Percentiles rank a stretch among this genome's conserved stretches.
phyloP scores from a whole-genome alignment of 2,113 vertebrate species.

The Actinemys pallida region DNA sequence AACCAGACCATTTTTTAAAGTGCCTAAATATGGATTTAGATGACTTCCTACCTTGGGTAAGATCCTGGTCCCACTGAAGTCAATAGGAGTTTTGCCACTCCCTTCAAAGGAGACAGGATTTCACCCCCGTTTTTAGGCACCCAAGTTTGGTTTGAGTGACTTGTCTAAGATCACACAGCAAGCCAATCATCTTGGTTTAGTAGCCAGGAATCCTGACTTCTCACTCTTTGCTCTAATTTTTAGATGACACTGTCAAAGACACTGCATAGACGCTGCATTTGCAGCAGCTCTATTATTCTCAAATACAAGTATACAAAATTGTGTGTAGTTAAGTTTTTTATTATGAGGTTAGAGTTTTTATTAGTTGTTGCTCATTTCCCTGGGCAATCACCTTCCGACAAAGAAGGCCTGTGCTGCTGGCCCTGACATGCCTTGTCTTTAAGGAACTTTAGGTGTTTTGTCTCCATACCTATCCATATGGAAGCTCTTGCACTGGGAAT shows the following conservation, averaged over 20 bases:
- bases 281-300: neutral
- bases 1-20: neutral
- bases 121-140: neutral
- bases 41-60: neutral
- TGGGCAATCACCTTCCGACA: neutral
- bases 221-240: neutral
- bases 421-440: neutral
- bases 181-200: accelerated
- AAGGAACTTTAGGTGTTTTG: neutral
- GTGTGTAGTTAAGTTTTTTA: neutral
- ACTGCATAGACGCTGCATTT: neutral
- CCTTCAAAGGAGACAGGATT: neutral
- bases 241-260: neutral
- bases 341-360: neutral
- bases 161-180: neutral
- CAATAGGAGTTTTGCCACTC: neutral
- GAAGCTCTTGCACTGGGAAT: neutral
- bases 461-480: neutral
- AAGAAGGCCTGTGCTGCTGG: neutral
- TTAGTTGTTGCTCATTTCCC: neutral
- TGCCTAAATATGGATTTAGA: neutral
- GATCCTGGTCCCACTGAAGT: neutral
- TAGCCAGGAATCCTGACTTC: neutral
- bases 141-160: accelerated
- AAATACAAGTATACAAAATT: accelerated